Evolutionary conservation across 2,888 invertebrate species (phyloP).

Genomic region (Ashinkailepas kermadecensis): DNA sequence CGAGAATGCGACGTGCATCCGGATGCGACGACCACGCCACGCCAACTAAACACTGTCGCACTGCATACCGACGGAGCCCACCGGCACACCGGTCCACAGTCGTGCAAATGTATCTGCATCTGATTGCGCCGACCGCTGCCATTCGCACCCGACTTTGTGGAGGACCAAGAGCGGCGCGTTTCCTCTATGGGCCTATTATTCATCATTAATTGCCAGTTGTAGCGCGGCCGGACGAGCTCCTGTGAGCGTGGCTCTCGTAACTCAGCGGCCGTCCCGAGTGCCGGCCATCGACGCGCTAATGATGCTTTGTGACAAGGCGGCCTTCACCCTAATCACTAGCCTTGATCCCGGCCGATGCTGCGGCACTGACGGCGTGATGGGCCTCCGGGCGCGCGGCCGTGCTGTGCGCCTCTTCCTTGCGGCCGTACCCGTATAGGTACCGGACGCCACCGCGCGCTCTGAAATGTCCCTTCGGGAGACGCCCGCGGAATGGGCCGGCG

Average conservation of each 20-base stretch:
- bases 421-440: background rate
- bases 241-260: background rate
- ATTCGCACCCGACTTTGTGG: no score
- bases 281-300: background rate
- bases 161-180: background rate
- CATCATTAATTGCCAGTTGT: background rate
- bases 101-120: no score
- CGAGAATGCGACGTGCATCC: no score
- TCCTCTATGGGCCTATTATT: background rate
- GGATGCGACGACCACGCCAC: no score
- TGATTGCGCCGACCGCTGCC: no score
- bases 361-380: background rate
- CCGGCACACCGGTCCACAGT: no score
- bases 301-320: constrained; percentile 8
- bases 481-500: background rate
- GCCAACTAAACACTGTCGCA: no score
- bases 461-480: background rate
- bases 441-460: background rate
- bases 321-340: constrained; percentile 16
- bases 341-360: background rate
- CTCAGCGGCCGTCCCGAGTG: background rate
- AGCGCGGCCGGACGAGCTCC: background rate
- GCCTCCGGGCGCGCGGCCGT: background rate
- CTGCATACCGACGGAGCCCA: no score
- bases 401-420: background rate